Evolutionary conservation across 2,888 invertebrate species (phyloP).

Genomic region (Punctoribates punctum): DNA sequence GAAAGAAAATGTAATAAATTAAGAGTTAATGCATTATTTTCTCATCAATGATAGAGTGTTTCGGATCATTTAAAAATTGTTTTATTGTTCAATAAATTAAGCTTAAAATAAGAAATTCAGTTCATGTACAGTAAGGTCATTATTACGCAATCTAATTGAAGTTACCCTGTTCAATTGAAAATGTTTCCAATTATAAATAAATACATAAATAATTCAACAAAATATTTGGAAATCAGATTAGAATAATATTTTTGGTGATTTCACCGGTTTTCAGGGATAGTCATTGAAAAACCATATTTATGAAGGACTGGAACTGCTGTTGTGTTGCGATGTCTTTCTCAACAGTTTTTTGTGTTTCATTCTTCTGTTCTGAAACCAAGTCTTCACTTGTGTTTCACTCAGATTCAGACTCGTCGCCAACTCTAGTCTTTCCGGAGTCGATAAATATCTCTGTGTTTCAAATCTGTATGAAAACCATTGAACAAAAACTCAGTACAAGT

Average conservation of each 20-base stretch:
- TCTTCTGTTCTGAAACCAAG: conserved; percentile 50
- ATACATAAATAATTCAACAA: no score
- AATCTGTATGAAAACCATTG: conserved; percentile 57
- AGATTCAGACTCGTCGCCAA: conserved; percentile 84
- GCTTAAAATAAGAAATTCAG: no score
- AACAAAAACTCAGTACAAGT: background rate
- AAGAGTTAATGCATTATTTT: no score
- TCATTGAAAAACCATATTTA: background rate
- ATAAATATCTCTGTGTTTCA: conserved; percentile 88
- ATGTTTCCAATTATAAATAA: background rate
- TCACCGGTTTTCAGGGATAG: no score
- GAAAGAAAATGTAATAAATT: no score
- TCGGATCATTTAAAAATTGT: no score
- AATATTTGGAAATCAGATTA: background rate
- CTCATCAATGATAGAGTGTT: no score
- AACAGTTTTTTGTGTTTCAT: conserved; percentile 49
- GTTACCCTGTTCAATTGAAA: background rate
- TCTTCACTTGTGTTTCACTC: conserved; percentile 71
- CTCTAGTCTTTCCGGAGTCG: conserved; percentile 93
- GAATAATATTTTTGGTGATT: background rate
- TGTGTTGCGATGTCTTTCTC: conserved; percentile 40
- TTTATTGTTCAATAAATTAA: no score
- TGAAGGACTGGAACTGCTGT: conserved; percentile 10
- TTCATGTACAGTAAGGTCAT: no score
- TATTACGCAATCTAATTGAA: no score